A percentile compares a stretch with the other conserved stretches of the same genome.
phyloP scores from a whole-genome alignment of 2,888 invertebrate genomes.

The Fragum whitleyi region DNA sequence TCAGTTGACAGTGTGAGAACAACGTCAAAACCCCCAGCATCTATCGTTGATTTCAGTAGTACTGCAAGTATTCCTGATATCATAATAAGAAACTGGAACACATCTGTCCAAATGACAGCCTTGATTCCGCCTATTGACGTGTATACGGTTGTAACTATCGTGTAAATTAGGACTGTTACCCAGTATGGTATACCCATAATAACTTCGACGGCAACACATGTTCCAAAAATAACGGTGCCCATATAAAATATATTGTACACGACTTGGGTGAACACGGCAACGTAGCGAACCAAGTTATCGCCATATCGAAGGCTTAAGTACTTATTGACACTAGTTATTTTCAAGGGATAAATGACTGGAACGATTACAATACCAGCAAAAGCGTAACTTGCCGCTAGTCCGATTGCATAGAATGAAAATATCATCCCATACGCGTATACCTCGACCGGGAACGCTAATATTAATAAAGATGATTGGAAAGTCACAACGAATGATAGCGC shows the following conservation, averaged over 20 bases:
- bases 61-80: conserved; percentile 37
- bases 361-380: conserved; percentile 29
- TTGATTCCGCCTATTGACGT: conserved; percentile 48
- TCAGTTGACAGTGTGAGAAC: conserved; percentile 11
- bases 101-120: conserved; percentile 53
- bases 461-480: conserved; percentile 48
- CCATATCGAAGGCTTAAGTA: conserved; percentile 37
- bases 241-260: conserved; percentile 41
- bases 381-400: conserved; percentile 19
- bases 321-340: conserved; percentile 42
- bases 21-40: conserved; percentile 23
- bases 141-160: conserved; percentile 40
- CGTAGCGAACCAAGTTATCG: conserved; percentile 36
- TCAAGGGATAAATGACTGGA: conserved; percentile 37
- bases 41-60: conserved; percentile 28
- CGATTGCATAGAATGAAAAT: conserved; percentile 5
- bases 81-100: conserved; percentile 47
- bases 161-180: conserved; percentile 41
- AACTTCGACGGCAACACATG: conserved; percentile 39
- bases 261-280: conserved; percentile 27
- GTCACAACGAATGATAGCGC: conserved; percentile 51
- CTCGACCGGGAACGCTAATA: conserved; percentile 40
- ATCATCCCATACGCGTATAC: conserved; percentile 40
- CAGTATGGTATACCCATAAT: conserved; percentile 44
- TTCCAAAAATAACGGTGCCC: conserved; percentile 38